A percentile compares a stretch with the other conserved stretches of the same genome.
Conservation (phyloP, 2,888 invertebrate species). For the Lasioglossum vierecki region DNA sequence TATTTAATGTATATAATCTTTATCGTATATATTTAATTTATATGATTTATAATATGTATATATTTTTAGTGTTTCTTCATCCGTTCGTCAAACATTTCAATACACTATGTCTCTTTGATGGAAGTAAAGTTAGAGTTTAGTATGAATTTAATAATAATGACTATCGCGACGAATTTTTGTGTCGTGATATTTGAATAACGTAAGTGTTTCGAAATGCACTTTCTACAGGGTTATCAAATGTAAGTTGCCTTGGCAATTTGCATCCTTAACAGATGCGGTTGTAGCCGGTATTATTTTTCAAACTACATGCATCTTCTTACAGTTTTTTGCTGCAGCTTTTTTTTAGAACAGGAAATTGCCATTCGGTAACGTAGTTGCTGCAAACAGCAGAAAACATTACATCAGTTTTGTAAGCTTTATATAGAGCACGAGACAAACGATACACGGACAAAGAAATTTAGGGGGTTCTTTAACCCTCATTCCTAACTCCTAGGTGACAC, state of each 20-base stretch:
- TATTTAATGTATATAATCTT: no score
- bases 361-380: slow-evolving; percentile 7
- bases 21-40: no score
- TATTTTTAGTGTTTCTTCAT: background rate
- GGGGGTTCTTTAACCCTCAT: background rate
- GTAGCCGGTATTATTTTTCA: slow-evolving; percentile 16
- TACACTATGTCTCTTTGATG: background rate
- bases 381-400: slow-evolving; percentile 30
- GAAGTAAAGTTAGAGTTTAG: background rate
- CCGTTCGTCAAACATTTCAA: background rate
- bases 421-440: no score
- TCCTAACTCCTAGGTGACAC: no score
- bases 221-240: slow-evolving; percentile 6
- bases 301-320: slow-evolving; percentile 14
- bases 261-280: background rate
- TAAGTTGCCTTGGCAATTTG: background rate
- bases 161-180: background rate
- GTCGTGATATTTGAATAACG: background rate
- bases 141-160: background rate
- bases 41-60: background rate
- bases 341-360: slow-evolving; percentile 31
- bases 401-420: slow-evolving; percentile 26
- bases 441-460: background rate
- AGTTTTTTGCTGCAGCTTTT: slow-evolving; percentile 18
- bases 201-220: background rate